These are phyloP conservation scores for Podiceps cristatus DNA, from an alignment of 2,113 vertebrate genomes.

Conservation along the genomic window DNA sequence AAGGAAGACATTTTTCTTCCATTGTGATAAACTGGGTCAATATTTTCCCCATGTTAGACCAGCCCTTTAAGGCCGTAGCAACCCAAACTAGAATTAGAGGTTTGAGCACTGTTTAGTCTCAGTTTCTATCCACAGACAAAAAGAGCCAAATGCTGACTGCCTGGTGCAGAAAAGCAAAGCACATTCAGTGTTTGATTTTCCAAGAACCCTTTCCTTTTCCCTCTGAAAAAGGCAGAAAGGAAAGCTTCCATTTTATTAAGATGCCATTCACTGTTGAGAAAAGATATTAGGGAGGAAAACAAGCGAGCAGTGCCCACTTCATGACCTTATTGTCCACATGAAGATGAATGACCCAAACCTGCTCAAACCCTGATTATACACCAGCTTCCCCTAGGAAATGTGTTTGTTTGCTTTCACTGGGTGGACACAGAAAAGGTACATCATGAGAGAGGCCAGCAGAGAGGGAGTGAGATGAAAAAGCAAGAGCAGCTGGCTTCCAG, in stretches of 20 bases:
- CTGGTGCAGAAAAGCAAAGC: not conserved
- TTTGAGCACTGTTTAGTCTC: not conserved
- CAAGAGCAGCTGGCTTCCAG: conserved; percentile 34
- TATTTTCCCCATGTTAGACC: not conserved
- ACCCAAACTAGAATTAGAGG: not conserved
- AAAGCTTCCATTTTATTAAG: conserved; percentile 19
- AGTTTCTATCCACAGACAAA: not conserved
- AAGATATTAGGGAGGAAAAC: not conserved
- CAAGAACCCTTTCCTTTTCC: not conserved
- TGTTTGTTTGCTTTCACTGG: not conserved
- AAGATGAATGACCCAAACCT: conserved; percentile 44
- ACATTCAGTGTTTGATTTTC: not conserved
- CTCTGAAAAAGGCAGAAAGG: not conserved
- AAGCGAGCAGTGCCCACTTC: not conserved
- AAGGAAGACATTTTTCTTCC: not conserved
- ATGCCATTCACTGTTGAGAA: not conserved
- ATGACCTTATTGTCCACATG: not conserved
- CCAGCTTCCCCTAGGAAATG: not conserved
- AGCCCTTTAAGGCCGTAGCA: not conserved
- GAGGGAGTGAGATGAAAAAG: conserved; percentile 5
- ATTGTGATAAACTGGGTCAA: not conserved
- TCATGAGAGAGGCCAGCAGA: not conserved
- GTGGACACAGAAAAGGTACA: not conserved
- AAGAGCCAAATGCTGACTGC: not conserved
- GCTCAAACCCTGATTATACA: not conserved